Conservation (phyloP, 2,797 vertebrate species). For the Pygocentrus nattereri region DNA sequence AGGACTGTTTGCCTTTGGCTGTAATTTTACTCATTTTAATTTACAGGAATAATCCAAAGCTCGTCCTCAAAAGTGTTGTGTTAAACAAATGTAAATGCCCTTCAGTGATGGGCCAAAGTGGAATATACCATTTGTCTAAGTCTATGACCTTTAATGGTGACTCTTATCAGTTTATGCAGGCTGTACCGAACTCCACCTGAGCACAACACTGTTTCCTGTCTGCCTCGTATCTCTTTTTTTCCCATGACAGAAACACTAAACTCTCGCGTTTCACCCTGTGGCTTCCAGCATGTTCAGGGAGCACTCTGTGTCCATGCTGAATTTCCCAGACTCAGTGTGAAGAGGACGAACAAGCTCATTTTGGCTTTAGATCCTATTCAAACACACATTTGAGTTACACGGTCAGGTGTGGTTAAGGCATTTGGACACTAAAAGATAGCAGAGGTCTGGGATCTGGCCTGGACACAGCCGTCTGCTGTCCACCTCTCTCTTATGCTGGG, state of each 20-base stretch:
- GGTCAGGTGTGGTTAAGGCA: constrained; percentile 62
- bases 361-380: constrained; percentile 41
- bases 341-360: constrained; percentile 40
- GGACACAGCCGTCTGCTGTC: constrained; percentile 48
- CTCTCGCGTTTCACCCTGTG: constrained; percentile 13
- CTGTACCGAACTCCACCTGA: not conserved
- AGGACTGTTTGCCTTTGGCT: too few species aligned
- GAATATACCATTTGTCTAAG: not conserved
- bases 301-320: not conserved
- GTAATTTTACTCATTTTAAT: too few species aligned
- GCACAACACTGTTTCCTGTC: not conserved
- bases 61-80: too few species aligned
- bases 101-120: not conserved
- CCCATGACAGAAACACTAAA: not conserved
- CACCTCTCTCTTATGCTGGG: constrained; percentile 53
- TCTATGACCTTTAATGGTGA: not conserved
- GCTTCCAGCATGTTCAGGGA: not conserved
- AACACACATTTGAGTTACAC: constrained; percentile 41
- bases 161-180: not conserved
- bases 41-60: too few species aligned
- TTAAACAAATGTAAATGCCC: too few species aligned
- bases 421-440: constrained; percentile 42
- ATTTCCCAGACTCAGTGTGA: constrained; percentile 56
- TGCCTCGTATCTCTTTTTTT: not conserved
- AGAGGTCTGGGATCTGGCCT: constrained; percentile 48